Evolutionary conservation across 2,113 vertebrate species (phyloP).

Genomic region (Ochotona princeps): DNA sequence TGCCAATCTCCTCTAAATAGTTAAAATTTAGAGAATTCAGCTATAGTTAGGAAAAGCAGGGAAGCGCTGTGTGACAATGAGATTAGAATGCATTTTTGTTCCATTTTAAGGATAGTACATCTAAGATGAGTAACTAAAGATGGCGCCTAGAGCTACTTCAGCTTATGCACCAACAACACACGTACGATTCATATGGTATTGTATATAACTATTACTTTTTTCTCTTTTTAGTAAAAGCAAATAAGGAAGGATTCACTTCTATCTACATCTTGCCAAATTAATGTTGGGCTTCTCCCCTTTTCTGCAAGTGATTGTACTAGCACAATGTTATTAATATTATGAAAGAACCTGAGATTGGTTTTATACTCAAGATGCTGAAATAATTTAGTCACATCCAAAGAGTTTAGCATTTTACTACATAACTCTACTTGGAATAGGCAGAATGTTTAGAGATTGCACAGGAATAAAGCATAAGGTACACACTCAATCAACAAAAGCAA

Average conservation of each 20-base stretch:
- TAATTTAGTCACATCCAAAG: slow-evolving; percentile 38
- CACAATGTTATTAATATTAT: slow-evolving; percentile 27
- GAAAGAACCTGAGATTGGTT: slow-evolving; percentile 26
- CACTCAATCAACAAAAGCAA: slow-evolving; percentile 49
- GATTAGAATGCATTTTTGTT: slow-evolving; percentile 59
- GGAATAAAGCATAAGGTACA: slow-evolving; percentile 48
- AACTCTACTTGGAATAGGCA: not conserved
- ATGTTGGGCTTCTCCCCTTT: slow-evolving; percentile 52
- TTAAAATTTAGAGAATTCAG: slow-evolving; percentile 38
- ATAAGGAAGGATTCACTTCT: slow-evolving; percentile 62
- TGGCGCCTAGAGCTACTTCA: slow-evolving; percentile 51
- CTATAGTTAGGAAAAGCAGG: slow-evolving; percentile 1
- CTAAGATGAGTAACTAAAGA: slow-evolving; percentile 61
- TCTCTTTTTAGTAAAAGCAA: slow-evolving; percentile 71
- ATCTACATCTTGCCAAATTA: slow-evolving; percentile 35
- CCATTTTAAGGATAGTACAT: slow-evolving; percentile 77
- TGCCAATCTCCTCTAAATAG: slow-evolving; percentile 31
- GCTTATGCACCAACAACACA: not conserved
- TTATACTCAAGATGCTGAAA: slow-evolving; percentile 60
- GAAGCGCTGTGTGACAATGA: slow-evolving; percentile 45
- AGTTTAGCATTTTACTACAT: not conserved
- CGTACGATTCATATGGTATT: slow-evolving; percentile 60
- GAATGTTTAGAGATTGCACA: slow-evolving; percentile 35
- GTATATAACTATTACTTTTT: slow-evolving; percentile 63
- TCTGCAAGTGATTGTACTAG: slow-evolving; percentile 3